Evolutionary conservation across 2,113 vertebrate species (phyloP), one percentile per base, ranked within the genome.

Genomic region (Nestor notabilis): DNA sequence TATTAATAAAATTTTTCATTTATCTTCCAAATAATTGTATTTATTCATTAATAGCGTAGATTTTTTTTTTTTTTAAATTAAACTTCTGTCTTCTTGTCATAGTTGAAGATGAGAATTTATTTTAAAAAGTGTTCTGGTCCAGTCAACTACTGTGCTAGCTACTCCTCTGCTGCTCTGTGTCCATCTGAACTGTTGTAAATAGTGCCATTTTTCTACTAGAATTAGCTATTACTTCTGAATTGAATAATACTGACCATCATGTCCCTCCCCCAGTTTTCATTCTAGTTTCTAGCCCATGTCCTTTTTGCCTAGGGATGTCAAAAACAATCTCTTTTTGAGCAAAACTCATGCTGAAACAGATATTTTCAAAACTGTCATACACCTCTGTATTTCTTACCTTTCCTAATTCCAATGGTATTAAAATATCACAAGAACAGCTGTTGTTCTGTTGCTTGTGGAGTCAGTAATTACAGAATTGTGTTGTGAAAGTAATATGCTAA

Each of bases 321-420:
- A 87, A 89, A 89, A 0, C 21, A 82, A 49, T 27, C 39, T 61
- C 4, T 31, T 49, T 89, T 92, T 82, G 77, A 50, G 21, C 65
- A 71, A 82, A 82, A 83, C 13, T 69, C 25, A 14, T 49, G 31
- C 35, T 87, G 89, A 97, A 95, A 91, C 53, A 92, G 90, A 69
- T 79, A 89, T 97, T 95, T 96, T 82, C 92, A 89, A 89, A 92
- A 64, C 83, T 93, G 92, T 96, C 91, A 93, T 31, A 72, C 85
- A 87, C 70, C 69, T 84, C 64, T 29, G 69, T 69, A 76, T 95
- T 95, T 93, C 61, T 84, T 89, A 66, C 47, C 52, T 87, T 44
- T 93, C 10, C 31, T 89, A 87, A 87, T 96, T 95, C 92, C 90
- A 89, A 49, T 43, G 79, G 72, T 81, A 95, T 74, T 96, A 61